phyloP scores from a whole-genome alignment of 92 coral and sea anemone genomes.

The Zoanthus solanderi region DNA sequence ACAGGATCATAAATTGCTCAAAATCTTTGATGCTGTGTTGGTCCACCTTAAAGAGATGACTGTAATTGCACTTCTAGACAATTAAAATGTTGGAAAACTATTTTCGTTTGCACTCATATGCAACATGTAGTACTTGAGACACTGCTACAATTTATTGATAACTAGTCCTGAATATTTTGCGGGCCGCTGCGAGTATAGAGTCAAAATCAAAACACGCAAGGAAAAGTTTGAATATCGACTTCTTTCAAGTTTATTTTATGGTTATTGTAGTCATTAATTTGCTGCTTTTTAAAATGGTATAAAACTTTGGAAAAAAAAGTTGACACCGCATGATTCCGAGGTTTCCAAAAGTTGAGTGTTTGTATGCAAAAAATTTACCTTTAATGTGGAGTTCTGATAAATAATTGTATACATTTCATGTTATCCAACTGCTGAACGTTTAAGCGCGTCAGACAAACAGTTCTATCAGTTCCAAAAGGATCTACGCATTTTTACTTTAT shows the following conservation, averaged over 20 bases:
- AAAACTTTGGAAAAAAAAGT: too few species aligned
- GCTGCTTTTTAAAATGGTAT: too few species aligned
- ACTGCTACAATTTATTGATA: not conserved
- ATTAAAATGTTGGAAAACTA: slow-evolving; percentile 8
- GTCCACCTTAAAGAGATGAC: not conserved
- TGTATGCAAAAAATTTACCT: too few species aligned
- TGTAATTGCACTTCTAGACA: not conserved
- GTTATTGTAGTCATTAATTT: too few species aligned
- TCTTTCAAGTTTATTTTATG: slow-evolving; percentile 4
- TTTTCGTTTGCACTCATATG: not conserved
- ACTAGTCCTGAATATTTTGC: slow-evolving; percentile 2
- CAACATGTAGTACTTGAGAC: slow-evolving; percentile 6
- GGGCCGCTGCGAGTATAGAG: not conserved
- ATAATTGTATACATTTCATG: too few species aligned
- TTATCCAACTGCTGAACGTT: too few species aligned
- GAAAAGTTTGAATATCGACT: not conserved
- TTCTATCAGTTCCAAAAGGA: too few species aligned
- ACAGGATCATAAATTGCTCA: slow-evolving; percentile 7
- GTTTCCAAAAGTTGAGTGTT: too few species aligned
- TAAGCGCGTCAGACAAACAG: too few species aligned
- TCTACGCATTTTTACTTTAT: too few species aligned
- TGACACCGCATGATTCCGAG: too few species aligned
- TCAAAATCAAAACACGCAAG: slow-evolving; percentile 5
- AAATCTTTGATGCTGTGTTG: not conserved
- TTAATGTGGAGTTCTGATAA: too few species aligned